phyloP scores from a whole-genome alignment of 2,888 invertebrate species.

The Drosophila mettleri region DNA sequence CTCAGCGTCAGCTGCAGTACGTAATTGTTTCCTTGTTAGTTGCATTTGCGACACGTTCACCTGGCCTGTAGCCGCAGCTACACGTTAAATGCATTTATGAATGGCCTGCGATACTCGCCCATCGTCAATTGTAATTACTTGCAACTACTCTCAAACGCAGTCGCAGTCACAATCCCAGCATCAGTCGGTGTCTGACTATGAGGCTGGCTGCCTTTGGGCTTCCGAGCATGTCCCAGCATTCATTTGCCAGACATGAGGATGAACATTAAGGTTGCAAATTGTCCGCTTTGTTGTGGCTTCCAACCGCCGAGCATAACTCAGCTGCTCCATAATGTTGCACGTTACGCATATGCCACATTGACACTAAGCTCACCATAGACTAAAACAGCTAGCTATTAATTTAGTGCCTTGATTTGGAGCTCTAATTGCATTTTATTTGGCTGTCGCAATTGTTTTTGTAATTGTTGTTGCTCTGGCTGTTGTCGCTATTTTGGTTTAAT shows the following conservation, averaged over 20 bases:
- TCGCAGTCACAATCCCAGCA: not conserved
- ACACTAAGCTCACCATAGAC: slow-evolving; percentile 2
- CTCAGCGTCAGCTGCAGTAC: slow-evolving; percentile 65
- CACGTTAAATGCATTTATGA: slow-evolving; percentile 82
- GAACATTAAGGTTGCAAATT: slow-evolving; percentile 77
- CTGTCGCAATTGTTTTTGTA: slow-evolving; percentile 13
- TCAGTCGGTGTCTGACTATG: slow-evolving; percentile 6
- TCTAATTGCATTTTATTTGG: slow-evolving; percentile 76
- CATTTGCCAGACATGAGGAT: slow-evolving; percentile 57
- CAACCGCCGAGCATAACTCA: slow-evolving; percentile 31
- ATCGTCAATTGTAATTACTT: slow-evolving; percentile 81
- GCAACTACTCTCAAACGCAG: slow-evolving; percentile 46
- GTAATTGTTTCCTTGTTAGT: slow-evolving; percentile 82
- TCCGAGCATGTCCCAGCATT: slow-evolving; percentile 55
- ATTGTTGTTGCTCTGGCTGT: slow-evolving; percentile 6
- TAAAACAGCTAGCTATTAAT: slow-evolving; percentile 65
- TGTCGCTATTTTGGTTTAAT: slow-evolving; percentile 71
- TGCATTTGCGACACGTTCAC: slow-evolving; percentile 74
- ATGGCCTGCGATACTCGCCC: slow-evolving; percentile 57
- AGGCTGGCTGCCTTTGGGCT: slow-evolving; percentile 46
- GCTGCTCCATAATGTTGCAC: slow-evolving; percentile 31
- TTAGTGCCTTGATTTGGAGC: slow-evolving; percentile 59
- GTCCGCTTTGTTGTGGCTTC: slow-evolving; percentile 75
- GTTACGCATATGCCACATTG: slow-evolving; percentile 71
- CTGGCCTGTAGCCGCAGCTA: slow-evolving; percentile 64